Evolutionary conservation across 1,140 invertebrate genomes (phyloP).

Genomic region (Stenopsyche tienmushanensis): DNA sequence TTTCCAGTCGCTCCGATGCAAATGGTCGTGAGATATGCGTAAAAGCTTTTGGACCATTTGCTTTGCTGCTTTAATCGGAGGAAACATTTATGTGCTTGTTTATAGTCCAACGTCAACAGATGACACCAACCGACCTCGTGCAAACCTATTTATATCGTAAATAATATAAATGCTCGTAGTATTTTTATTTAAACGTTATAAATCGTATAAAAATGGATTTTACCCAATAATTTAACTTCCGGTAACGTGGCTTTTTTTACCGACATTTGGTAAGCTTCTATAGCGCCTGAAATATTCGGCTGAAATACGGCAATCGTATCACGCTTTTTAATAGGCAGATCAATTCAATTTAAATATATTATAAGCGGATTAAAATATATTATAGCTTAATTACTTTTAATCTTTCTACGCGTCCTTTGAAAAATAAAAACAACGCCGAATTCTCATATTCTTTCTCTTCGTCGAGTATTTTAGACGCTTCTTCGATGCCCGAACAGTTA

Average conservation of each 20-base stretch:
- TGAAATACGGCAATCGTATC: constrained; percentile 45
- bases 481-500: constrained; percentile 60
- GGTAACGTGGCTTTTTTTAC: constrained; percentile 62
- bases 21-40: constrained; percentile 63
- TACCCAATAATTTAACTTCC: constrained; percentile 62
- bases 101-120: constrained; percentile 65
- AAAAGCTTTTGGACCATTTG: constrained; percentile 70
- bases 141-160: constrained; percentile 53
- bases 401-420: constrained; percentile 65
- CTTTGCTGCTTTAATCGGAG: constrained; percentile 62
- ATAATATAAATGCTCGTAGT: neutral
- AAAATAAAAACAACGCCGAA: constrained; percentile 72
- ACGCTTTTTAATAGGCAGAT: neutral
- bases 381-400: constrained; percentile 62
- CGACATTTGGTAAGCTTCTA: constrained; percentile 62
- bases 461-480: constrained; percentile 61
- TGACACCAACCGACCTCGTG: constrained; percentile 76
- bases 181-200: neutral
- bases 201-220: neutral
- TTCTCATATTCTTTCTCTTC: constrained; percentile 62
- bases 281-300: constrained; percentile 63
- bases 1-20: constrained; percentile 43
- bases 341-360: neutral
- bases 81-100: constrained; percentile 60
- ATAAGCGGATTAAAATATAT: neutral